Conservation (phyloP, 2,113 vertebrate species). For the Chamaetylas fuelleborni region DNA sequence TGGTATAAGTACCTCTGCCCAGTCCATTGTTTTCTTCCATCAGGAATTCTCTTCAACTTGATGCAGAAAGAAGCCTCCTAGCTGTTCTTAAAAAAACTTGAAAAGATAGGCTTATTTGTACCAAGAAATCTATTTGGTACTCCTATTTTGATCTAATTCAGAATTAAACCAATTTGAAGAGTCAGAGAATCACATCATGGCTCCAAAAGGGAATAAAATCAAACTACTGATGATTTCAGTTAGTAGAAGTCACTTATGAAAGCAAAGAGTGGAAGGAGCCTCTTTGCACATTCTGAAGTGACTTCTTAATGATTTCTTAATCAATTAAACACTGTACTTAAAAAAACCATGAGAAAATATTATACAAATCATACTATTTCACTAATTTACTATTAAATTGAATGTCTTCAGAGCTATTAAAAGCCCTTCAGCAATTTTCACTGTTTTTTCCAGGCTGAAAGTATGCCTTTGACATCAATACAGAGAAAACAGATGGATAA, state of each 20-base stretch:
- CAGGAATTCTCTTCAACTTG: background rate
- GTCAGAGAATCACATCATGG: background rate
- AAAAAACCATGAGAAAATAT: conserved; percentile 9
- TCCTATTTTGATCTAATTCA: background rate
- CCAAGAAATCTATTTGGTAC: background rate
- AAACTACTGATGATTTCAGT: background rate
- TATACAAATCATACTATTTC: background rate
- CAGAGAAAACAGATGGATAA: conserved; percentile 14
- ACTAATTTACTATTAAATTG: conserved; percentile 6
- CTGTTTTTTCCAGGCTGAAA: background rate
- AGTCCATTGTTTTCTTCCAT: background rate
- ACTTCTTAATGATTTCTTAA: conserved; percentile 20
- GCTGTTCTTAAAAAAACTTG: background rate
- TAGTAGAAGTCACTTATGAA: background rate
- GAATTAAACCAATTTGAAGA: background rate
- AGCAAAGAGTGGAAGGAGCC: background rate
- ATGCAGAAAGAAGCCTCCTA: background rate
- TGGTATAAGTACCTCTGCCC: background rate
- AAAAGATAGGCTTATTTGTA: background rate
- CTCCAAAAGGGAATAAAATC: background rate
- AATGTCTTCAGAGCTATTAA: conserved; percentile 8
- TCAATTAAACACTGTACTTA: conserved; percentile 17
- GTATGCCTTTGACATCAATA: conserved; percentile 21
- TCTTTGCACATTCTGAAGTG: background rate
- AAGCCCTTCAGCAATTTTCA: conserved; percentile 19